Conservation (phyloP, 2,113 vertebrate genomes). For the Shinisaurus crocodilurus region DNA sequence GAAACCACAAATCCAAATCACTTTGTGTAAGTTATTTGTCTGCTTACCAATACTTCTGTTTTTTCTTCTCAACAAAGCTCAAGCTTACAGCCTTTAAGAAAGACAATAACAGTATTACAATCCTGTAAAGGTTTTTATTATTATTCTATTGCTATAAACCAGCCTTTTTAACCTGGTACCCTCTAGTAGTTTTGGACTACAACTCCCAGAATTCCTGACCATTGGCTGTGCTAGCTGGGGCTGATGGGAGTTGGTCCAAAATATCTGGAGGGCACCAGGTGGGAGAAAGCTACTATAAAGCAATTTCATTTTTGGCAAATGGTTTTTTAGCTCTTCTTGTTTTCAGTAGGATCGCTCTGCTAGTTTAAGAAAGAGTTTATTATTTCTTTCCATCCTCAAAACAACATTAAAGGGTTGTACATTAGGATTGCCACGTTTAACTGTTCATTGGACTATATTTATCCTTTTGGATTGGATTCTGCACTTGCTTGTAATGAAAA, state of each 20-base stretch:
- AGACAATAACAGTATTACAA: background rate
- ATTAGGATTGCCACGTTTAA: background rate
- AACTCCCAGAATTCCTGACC: no score
- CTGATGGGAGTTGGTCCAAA: no score
- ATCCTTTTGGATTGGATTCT: background rate
- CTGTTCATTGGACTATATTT: background rate
- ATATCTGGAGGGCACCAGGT: no score
- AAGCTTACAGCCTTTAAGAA: background rate
- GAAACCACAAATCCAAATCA: conserved; percentile 50
- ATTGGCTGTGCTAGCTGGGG: no score
- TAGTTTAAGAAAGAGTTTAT: background rate
- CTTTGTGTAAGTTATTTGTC: conserved; percentile 84
- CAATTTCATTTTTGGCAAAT: background rate
- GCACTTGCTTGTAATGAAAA: background rate
- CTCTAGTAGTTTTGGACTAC: no score
- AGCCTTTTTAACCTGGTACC: no score
- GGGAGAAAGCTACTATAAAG: background rate
- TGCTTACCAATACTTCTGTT: background rate
- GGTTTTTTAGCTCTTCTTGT: background rate
- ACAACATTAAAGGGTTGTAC: conserved; percentile 27
- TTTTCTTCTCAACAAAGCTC: conserved; percentile 24
- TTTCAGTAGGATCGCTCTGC: background rate
- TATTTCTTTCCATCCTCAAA: conserved; percentile 21
- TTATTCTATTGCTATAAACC: background rate
- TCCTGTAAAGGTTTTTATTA: background rate